phyloP scores from a whole-genome alignment of 2,113 vertebrate species.

The Oreochromis spilurus region DNA sequence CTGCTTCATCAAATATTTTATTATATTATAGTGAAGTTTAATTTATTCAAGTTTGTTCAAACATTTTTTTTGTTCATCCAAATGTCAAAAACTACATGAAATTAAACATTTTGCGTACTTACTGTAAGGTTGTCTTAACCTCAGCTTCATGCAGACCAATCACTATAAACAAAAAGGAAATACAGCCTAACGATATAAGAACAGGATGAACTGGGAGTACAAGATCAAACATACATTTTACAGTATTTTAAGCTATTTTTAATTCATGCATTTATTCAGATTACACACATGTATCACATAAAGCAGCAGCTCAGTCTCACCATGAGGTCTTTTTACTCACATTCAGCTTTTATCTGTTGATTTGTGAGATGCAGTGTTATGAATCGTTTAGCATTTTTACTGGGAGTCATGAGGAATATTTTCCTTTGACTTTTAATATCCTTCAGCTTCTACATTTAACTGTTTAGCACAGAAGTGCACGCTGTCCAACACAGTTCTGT shows the following conservation, averaged over 20 bases:
- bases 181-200: too few relatives aligned
- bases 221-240: too few relatives aligned
- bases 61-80: too few relatives aligned
- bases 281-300: not conserved
- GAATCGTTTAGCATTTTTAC: not conserved
- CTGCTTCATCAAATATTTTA: too few relatives aligned
- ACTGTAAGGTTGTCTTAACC: too few relatives aligned
- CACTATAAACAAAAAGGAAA: too few relatives aligned
- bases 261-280: not conserved
- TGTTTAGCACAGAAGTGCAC: not conserved
- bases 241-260: too few relatives aligned
- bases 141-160: too few relatives aligned
- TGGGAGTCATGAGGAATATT: fast-evolving
- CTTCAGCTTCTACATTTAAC: not conserved
- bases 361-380: not conserved
- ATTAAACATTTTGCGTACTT: too few relatives aligned
- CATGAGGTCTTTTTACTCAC: not conserved
- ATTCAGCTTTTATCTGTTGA: not conserved
- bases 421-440: not conserved
- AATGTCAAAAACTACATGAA: too few relatives aligned
- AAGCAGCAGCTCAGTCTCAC: not conserved
- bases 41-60: too few relatives aligned
- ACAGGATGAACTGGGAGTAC: not conserved
- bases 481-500: not conserved
- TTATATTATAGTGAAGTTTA: too few relatives aligned